Evolutionary conservation across 2,797 vertebrate genomes (phyloP).

Genomic region (Pantherophis alleghaniensis): DNA sequence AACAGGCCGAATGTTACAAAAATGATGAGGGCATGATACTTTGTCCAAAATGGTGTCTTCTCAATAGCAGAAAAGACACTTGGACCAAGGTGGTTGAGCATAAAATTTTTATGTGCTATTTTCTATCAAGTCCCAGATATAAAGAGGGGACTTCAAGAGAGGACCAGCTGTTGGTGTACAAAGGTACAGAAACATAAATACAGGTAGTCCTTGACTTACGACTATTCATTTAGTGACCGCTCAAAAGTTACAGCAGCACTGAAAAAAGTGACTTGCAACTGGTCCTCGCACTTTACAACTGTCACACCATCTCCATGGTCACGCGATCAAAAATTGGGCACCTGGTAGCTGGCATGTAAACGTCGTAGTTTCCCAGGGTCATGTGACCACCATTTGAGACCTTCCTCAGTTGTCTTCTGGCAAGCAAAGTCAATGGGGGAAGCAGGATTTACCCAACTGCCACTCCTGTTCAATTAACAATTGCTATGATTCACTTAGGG

Average conservation of each 20-base stretch:
- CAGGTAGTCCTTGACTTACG: not conserved
- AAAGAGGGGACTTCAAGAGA: not conserved
- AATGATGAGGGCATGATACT: not conserved
- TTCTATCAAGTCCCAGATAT: not conserved
- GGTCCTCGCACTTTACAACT: not conserved
- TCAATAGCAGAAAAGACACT: not conserved
- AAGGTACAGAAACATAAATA: not conserved
- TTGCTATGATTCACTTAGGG: not conserved
- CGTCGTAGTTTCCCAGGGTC: not conserved
- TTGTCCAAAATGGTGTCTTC: not conserved
- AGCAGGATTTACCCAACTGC: not conserved
- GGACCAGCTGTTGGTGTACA: not conserved
- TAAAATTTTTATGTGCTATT: not conserved
- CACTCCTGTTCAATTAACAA: no score
- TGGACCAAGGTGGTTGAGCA: not conserved
- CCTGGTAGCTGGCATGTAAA: not conserved
- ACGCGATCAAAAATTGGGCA: not conserved
- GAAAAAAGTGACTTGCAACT: not conserved
- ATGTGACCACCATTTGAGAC: not conserved
- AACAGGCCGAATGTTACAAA: not conserved
- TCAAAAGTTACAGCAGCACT: not conserved
- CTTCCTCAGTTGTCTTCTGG: not conserved
- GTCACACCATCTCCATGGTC: not conserved
- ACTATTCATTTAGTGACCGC: not conserved
- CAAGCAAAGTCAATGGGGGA: not conserved